Evolutionary conservation across 2,797 vertebrate genomes (phyloP).

Genomic region (Hylomyscus alleni): DNA sequence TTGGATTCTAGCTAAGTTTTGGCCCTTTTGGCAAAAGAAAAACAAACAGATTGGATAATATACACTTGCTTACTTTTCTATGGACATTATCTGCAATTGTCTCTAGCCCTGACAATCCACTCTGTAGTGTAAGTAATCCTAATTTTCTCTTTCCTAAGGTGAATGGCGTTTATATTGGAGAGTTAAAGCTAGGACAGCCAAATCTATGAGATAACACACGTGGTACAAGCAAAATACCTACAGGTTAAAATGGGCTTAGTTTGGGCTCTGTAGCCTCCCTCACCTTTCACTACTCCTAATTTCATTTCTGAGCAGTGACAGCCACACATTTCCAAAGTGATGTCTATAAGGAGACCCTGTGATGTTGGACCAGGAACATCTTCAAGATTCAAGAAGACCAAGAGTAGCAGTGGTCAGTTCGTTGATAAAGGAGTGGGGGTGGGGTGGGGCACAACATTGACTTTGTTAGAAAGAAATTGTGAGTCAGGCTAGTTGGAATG

Average conservation of each 20-base stretch:
- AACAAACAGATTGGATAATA: neutral
- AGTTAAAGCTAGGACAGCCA: neutral
- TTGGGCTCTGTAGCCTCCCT: neutral
- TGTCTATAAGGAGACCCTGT: neutral
- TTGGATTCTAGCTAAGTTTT: slow-evolving; percentile 37
- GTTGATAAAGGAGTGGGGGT: neutral
- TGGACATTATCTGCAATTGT: neutral
- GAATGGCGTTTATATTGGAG: slow-evolving; percentile 16
- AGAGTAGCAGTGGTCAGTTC: slow-evolving; percentile 4
- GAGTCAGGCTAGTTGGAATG: neutral
- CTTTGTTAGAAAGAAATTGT: neutral
- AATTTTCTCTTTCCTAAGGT: slow-evolving; percentile 23
- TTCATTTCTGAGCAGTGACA: neutral
- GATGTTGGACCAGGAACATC: slow-evolving; percentile 18
- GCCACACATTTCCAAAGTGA: slow-evolving; percentile 39
- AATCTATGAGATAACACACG: neutral
- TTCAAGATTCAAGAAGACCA: slow-evolving; percentile 51
- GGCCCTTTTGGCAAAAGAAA: neutral
- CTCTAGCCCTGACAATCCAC: neutral
- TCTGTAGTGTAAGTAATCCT: slow-evolving; percentile 11
- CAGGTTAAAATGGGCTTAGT: neutral
- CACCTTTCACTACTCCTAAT: neutral
- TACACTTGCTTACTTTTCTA: slow-evolving; percentile 16
- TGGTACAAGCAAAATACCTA: neutral
- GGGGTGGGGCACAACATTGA: neutral